Evolutionary conservation across 1,140 invertebrate species (phyloP), one percentile per base, ranked within the genome.

Genomic region (Drosophila pectinifera): DNA sequence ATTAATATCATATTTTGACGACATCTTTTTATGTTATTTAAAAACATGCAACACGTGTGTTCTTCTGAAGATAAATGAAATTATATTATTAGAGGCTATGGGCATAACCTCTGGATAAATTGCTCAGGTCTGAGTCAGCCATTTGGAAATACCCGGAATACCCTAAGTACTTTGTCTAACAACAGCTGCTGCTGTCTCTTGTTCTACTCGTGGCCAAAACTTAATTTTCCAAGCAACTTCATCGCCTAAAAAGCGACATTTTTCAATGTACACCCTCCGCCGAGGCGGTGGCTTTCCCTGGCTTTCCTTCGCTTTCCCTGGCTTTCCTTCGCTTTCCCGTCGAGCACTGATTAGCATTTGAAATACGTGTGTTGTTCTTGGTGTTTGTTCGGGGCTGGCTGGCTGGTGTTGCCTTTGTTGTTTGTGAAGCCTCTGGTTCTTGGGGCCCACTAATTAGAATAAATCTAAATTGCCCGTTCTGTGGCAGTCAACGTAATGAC

Each of bases 401-500:
- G 8, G 28, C 28, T 3, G 7, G 38, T 73, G 75, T 31, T 70
- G 70, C 18, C 63, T 49, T n/a, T 58, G 49, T 13, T 46, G 62
- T 39, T 38, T 61, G 42, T 39, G 59, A 58, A 16, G 59, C 41
- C 16, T 42, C 16, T 42, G 39, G 46, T 31, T 49, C 16, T 51
- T 51, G 48, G 48, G 59, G 49, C 57, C 61, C 65, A 79, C 83
- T 86, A 86, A 86, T 86, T 86, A 86, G 75, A 86, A 86, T 86
- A 86, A 86, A 86, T 86, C 83, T 86, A 86, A 86, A 86, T 86
- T 88, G 79, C 79, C 74, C 83, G 79, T 86, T 86, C 80, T 88
- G 83, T 63, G 83, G 83, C 79, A 86, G 75, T 86, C 83, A 79
- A 72, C 70, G 84, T 86, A 86, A 86, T 86, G 83, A 88, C 83